Evolutionary conservation across 2,888 invertebrate genomes (phyloP), one percentile per base, ranked within the genome.

Genomic region (Oxyteleia sp.): DNA sequence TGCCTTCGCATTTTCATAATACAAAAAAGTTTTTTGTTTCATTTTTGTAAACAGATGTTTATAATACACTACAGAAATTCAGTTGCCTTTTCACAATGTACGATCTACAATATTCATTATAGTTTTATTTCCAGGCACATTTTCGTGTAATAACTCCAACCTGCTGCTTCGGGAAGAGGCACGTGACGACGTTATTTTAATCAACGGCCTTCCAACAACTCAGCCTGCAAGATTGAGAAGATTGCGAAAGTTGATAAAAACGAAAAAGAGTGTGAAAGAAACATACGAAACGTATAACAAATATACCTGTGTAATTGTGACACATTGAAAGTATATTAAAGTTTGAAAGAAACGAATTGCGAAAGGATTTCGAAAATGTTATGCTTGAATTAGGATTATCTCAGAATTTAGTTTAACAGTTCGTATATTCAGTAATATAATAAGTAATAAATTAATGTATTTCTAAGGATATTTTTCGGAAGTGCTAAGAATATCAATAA

Each of bases 171-270:
- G 57, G 69, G 43, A 82, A 82, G 66, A 82, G 41, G 71, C 71
- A 59, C 75, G 71, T 88, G 89, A 89, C 90, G 87, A 89, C 87
- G 87, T 90, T 89, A 89, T 89, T 90, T 89, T 90, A 89, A 89
- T 90, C 89, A 90, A 87, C 89, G 88, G 87, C 78, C 69, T 75
- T 81, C 63, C 68, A 41, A 59, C 63, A 59, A 79, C 66, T 47
- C 57, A 49, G 59, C 43, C 43, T 71, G 45, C 49, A 51, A 68
- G 66, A 82, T 82, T 64, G 71, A 76, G 71, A 63, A 76, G 68
- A 79, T 79, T 71, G 51, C 16, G 23, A 57, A 76, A 55, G 35
- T 64, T 79, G 38, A 71, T 38, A 61, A 55, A 79, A 71, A 71
- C 15, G 63, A 47, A 41, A 57, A 38, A 79, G 41, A 64, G 47